Conservation (phyloP, 2,113 vertebrate species). For the Paramormyrops kingsleyae region DNA sequence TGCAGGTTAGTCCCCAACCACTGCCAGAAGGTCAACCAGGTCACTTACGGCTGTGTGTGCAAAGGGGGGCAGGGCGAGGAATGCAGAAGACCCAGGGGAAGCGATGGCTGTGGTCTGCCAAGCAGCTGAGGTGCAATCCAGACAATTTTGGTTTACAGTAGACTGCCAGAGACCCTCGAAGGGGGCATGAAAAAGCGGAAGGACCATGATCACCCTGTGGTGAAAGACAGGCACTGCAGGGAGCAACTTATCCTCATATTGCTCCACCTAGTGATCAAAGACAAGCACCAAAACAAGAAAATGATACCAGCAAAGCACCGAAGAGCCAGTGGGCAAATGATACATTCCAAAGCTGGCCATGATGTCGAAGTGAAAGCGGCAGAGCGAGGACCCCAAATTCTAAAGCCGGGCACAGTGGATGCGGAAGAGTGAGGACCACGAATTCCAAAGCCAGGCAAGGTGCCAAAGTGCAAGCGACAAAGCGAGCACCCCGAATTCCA, state of each 20-base stretch:
- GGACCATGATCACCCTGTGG: not conserved
- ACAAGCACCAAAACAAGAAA: not conserved
- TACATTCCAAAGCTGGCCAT: not conserved
- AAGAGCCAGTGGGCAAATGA: not conserved
- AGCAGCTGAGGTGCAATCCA: not conserved
- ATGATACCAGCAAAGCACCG: not conserved
- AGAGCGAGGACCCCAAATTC: too few species aligned
- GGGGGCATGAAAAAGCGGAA: not conserved
- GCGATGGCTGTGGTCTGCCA: not conserved
- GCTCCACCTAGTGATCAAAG: not conserved
- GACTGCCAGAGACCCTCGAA: not conserved
- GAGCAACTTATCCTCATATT: not conserved
- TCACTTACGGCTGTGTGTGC: not conserved
- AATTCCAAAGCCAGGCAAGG: not conserved
- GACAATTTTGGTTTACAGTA: not conserved
- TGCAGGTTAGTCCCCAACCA: not conserved
- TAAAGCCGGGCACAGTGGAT: not conserved
- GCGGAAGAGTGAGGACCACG: not conserved
- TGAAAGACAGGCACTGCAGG: not conserved
- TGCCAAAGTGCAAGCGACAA: fast-evolving
- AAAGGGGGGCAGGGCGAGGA: not conserved
- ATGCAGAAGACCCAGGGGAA: not conserved
- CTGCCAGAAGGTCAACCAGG: not conserved
- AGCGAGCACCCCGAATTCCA: not conserved
- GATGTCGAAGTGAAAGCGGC: too few species aligned